Evolutionary conservation across 2,797 vertebrate genomes (phyloP), one percentile per base, ranked within the genome.

Genomic region (Danio tinwini): DNA sequence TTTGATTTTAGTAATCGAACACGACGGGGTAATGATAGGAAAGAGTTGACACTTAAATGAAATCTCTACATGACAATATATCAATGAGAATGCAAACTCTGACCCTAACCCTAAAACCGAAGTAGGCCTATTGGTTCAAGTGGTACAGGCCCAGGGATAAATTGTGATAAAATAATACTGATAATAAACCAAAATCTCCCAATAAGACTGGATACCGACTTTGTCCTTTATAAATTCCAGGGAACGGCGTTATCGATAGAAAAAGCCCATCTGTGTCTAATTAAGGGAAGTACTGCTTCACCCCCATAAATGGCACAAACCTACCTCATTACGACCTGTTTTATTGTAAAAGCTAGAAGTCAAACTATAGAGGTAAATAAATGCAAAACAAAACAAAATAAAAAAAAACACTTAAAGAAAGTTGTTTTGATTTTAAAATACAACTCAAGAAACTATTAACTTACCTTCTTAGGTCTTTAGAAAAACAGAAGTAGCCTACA

Each of bases 181-280:
- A 29, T 29, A 1, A 29, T 29, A 84, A 68, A 74, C 76, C 62
- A 74, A 59, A 29, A 29, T 29, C 72, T 78, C 69, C 75, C 70
- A 80, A 81, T 80, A 59, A 72, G 84, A 65, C 74, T 82, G 74
- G 78, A 71, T 59, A 75, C 71, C 81, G 61, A 71, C 75, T 68
- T 74, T 77, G 75, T 62, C 62, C 55, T 85, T 78, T 85, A 82
- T 82, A 81, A 78, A 83, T 83, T 80, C 74, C 63, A 83, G 47
- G 71, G 74, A 81, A 75, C 65, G 47, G 80, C 55, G 75, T 82
- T 90, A 91, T 90, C 89, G 87, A 89, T 82, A 84, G 85, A 79
- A 87, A 84, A 86, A 85, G 69, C 85, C 88, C 93, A 90, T 90
- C 90, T 93, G 92, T 87, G 88, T 87, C 89, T 87, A 85, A 92